Evolutionary conservation across 2,113 vertebrate genomes (phyloP).

Genomic region (Todiramphus saurophagus): DNA sequence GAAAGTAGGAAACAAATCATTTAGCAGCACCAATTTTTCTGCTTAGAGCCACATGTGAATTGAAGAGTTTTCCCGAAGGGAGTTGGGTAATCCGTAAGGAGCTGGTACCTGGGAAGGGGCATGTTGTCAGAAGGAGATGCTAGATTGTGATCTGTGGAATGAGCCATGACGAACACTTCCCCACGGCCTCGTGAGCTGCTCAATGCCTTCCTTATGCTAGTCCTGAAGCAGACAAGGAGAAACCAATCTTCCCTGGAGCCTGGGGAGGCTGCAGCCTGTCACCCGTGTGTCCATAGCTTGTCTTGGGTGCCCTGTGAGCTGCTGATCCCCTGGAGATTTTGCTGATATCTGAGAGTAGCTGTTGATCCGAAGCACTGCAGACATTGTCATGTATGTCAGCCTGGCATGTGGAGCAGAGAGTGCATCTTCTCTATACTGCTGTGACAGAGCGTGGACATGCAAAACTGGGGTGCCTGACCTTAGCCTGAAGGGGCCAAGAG

Average conservation of each 20-base stretch:
- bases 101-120: not conserved
- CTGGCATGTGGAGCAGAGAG: not conserved
- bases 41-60: not conserved
- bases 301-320: not conserved
- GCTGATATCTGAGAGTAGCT: not conserved
- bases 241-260: not conserved
- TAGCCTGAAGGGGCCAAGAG: not conserved
- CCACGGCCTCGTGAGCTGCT: not conserved
- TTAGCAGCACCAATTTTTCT: not conserved
- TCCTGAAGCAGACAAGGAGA: not conserved
- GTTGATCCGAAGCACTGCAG: not conserved
- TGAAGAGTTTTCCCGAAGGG: not conserved
- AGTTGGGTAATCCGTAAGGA: not conserved
- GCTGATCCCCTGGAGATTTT: not conserved
- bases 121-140: not conserved
- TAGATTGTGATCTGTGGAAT: not conserved
- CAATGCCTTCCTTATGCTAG: not conserved
- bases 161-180: not conserved
- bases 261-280: not conserved
- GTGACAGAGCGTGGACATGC: not conserved
- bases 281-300: not conserved
- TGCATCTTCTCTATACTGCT: accelerated
- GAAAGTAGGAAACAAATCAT: constrained; percentile 1
- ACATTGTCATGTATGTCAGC: not conserved
- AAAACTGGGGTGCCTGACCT: not conserved